These are phyloP conservation scores for Trachops cirrhosus DNA, from an alignment of 2,797 vertebrate species.

Conservation along the genomic window DNA sequence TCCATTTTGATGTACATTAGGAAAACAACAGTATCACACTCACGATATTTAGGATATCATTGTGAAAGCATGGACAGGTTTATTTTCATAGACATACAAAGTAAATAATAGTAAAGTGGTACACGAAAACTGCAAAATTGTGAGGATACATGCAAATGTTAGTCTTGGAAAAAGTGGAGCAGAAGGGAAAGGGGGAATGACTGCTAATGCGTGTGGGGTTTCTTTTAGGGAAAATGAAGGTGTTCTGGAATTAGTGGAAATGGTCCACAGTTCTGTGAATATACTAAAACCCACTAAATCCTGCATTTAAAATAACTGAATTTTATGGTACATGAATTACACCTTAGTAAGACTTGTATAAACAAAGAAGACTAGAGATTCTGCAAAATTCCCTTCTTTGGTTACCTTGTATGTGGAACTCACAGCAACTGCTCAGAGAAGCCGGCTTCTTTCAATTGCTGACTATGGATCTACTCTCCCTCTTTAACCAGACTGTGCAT, in stretches of 20 bases:
- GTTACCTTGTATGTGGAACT: background rate
- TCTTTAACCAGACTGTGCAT: background rate
- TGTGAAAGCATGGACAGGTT: background rate
- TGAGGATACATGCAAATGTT: background rate
- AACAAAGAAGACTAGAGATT: background rate
- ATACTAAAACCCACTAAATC: background rate
- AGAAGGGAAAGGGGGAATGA: background rate
- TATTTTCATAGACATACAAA: background rate
- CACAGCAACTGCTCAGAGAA: background rate
- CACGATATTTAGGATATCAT: background rate
- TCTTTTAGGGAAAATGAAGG: background rate
- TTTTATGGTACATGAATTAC: background rate
- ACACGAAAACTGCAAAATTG: background rate
- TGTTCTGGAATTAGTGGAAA: background rate
- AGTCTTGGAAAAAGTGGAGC: background rate
- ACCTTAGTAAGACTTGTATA: background rate
- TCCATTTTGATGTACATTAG: background rate
- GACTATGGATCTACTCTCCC: background rate
- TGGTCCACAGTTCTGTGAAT: background rate
- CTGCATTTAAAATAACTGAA: background rate
- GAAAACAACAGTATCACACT: background rate
- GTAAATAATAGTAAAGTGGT: background rate
- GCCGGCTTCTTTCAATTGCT: background rate
- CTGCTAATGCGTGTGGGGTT: background rate
- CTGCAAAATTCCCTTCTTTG: background rate